A percentile compares a stretch with the other conserved stretches of the same genome.
These are phyloP conservation scores for Heteromurus nitidus DNA, from an alignment of 2,888 invertebrate species.

Conservation along the genomic window DNA sequence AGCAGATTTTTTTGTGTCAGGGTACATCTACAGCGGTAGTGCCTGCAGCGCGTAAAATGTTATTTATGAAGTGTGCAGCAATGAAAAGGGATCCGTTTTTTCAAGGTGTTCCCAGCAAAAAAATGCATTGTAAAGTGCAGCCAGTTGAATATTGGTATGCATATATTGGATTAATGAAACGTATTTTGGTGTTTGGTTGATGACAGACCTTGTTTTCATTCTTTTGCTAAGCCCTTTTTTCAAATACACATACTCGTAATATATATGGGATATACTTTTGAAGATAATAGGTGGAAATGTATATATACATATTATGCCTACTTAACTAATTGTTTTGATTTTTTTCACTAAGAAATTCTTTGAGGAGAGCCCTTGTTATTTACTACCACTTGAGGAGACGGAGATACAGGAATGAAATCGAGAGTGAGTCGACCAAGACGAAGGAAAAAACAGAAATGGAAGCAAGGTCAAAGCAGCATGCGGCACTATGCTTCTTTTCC, in stretches of 20 bases:
- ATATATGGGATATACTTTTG: too few relatives aligned
- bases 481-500: conserved; percentile 11
- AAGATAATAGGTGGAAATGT: too few relatives aligned
- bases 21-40: too few relatives aligned
- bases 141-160: not conserved
- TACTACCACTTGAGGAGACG: not conserved
- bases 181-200: not conserved
- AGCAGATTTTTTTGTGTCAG: too few relatives aligned
- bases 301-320: too few relatives aligned
- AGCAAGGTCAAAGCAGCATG: conserved; percentile 39
- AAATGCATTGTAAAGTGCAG: not conserved
- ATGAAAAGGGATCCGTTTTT: too few relatives aligned
- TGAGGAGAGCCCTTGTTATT: conserved; percentile 5
- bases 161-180: not conserved
- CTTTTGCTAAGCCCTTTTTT: conserved; percentile 13
- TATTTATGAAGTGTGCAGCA: too few relatives aligned
- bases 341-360: conserved; percentile 48
- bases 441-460: conserved; percentile 29
- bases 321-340: too few relatives aligned
- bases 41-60: too few relatives aligned
- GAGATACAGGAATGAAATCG: conserved; percentile 11
- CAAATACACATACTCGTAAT: too few relatives aligned
- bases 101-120: conserved; percentile 29
- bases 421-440: not conserved
- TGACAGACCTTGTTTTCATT: conserved; percentile 42